A percentile compares a stretch with the other conserved stretches of the same genome.
phyloP scores from a whole-genome alignment of 1,140 invertebrate genomes.

The Lasioglossum albipes region DNA sequence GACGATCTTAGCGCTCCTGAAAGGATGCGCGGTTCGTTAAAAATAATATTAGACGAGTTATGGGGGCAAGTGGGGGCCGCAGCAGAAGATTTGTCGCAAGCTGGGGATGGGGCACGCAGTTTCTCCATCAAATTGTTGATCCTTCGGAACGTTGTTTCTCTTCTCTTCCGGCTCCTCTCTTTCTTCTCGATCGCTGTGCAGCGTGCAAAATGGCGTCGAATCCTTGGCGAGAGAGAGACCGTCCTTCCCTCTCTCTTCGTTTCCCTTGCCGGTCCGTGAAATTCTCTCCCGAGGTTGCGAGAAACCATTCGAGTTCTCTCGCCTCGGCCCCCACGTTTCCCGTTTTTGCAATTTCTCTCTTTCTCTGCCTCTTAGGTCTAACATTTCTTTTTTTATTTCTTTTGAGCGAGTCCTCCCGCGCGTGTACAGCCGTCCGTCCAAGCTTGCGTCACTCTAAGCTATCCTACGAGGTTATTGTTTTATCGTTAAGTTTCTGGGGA shows the following conservation, averaged over 20 bases:
- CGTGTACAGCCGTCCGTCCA: constrained; percentile 62
- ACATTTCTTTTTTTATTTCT: constrained; percentile 3
- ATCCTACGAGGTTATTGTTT: constrained; percentile 73
- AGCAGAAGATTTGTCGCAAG: constrained; percentile 27
- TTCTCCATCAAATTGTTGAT: too few species aligned
- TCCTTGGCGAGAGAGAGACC: background rate
- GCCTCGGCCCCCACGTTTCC: constrained; percentile 13
- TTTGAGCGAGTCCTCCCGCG: constrained; percentile 36
- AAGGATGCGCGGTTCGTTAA: too few species aligned
- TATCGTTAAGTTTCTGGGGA: constrained; percentile 39
- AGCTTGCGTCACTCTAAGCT: constrained; percentile 74
- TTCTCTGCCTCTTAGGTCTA: background rate
- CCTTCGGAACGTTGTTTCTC: background rate
- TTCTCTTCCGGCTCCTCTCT: background rate
- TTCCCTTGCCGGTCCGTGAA: background rate
- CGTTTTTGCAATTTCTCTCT: constrained; percentile 20
- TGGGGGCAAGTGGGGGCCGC: background rate
- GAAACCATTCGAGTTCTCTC: constrained; percentile 16
- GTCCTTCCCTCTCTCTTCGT: background rate
- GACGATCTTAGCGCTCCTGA: too few species aligned
- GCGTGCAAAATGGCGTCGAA: background rate
- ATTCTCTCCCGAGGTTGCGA: constrained; percentile 9
- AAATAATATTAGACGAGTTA: too few species aligned
- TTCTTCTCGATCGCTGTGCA: too few species aligned
- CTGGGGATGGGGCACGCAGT: background rate